Percentiles rank a stretch among this genome's conserved stretches.
Conservation (phyloP, 2,797 vertebrate species). For the Adrianichthys oophorus region DNA sequence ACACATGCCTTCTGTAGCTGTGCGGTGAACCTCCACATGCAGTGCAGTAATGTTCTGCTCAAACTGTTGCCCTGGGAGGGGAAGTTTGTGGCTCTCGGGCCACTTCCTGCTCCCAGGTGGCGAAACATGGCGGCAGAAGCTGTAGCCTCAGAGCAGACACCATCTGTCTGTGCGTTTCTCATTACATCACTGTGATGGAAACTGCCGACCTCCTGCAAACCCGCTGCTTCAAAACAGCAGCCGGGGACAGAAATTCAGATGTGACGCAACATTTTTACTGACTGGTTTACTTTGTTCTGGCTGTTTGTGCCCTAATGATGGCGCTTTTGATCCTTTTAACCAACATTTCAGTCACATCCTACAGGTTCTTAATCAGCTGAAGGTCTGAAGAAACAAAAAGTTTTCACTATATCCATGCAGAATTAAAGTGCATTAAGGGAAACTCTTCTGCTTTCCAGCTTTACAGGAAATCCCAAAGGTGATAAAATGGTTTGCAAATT, state of each 20-base stretch:
- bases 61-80: constrained; percentile 40
- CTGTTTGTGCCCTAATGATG: too few relatives aligned
- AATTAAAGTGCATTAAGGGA: too few relatives aligned
- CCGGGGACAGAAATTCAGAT: too few relatives aligned
- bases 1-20: background rate
- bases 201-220: constrained; percentile 20
- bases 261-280: background rate
- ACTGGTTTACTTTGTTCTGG: constrained; percentile 3
- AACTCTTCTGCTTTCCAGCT: too few relatives aligned
- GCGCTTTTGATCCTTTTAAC: too few relatives aligned
- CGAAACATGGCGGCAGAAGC: constrained; percentile 11
- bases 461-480: too few relatives aligned
- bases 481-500: too few relatives aligned
- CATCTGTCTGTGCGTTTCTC: constrained; percentile 52
- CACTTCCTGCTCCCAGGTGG: constrained; percentile 28
- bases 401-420: too few relatives aligned
- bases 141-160: constrained; percentile 9
- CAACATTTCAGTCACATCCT: too few relatives aligned
- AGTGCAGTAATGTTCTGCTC: constrained; percentile 47
- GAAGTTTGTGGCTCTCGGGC: constrained; percentile 13
- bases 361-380: too few relatives aligned
- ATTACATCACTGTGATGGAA: constrained; percentile 29
- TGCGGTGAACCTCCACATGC: constrained; percentile 5
- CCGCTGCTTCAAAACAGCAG: constrained; percentile 9
- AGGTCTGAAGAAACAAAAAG: too few relatives aligned